Conservation (phyloP, 2,797 vertebrate genomes). For the Eutrigla gurnardus region DNA sequence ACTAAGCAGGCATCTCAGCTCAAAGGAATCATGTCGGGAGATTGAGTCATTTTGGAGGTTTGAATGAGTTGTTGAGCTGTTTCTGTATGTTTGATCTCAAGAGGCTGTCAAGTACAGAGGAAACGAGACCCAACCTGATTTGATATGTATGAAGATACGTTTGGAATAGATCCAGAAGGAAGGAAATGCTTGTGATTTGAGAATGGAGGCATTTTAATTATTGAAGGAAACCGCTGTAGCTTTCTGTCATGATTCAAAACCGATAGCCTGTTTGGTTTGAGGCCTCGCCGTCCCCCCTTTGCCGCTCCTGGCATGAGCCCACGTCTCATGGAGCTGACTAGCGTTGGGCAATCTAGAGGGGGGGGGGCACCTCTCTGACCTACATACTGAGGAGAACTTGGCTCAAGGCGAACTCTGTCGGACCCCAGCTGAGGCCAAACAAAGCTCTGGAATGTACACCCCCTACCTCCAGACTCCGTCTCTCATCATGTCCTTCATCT, state of each 20-base stretch:
- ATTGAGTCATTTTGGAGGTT: conserved; percentile 22
- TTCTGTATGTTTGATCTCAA: conserved; percentile 41
- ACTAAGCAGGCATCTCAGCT: conserved; percentile 23
- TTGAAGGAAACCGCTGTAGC: conserved; percentile 61
- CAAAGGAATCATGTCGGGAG: conserved; percentile 13
- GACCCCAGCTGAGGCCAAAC: conserved; percentile 71
- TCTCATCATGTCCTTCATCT: conserved; percentile 23
- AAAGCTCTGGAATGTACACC: conserved; percentile 74
- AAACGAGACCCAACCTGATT: conserved; percentile 47
- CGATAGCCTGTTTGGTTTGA: conserved; percentile 21
- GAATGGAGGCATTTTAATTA: conserved; percentile 63
- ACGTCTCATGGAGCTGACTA: conserved; percentile 30
- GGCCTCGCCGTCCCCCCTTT: conserved; percentile 16
- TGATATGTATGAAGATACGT: conserved; percentile 53
- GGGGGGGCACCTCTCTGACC: conserved; percentile 71
- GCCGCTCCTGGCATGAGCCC: conserved; percentile 33
- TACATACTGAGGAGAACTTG: conserved; percentile 75
- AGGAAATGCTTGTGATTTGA: conserved; percentile 26
- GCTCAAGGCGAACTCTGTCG: conserved; percentile 63
- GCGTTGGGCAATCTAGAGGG: conserved; percentile 25
- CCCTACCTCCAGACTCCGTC: conserved; percentile 28
- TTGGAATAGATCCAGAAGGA: conserved; percentile 36
- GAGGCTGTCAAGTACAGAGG: conserved; percentile 28
- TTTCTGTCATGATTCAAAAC: conserved; percentile 46
- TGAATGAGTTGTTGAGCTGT: not conserved